phyloP scores from a whole-genome alignment of 35 echinoderm and acorn worm species.

The Chiridota heheva region DNA sequence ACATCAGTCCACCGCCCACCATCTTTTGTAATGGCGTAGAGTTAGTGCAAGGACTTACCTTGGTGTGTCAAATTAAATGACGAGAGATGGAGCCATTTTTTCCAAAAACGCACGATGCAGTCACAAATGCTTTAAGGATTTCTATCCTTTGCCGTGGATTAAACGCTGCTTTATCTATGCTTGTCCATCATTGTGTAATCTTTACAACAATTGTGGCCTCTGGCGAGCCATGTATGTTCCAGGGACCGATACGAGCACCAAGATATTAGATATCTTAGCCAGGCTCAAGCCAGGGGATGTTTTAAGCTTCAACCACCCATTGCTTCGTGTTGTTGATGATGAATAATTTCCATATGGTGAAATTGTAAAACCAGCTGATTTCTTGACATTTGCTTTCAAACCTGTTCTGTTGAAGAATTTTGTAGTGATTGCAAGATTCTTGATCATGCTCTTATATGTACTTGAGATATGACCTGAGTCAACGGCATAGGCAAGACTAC shows the following conservation, averaged over 20 bases:
- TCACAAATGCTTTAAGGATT: neutral
- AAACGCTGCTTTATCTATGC: neutral
- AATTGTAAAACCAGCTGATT: neutral
- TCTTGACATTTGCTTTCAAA: slow-evolving; percentile 11
- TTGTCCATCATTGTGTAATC: neutral
- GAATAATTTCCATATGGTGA: neutral
- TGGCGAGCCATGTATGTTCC: neutral
- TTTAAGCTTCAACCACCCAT: neutral
- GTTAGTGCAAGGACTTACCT: too few relatives aligned
- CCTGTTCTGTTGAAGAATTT: neutral
- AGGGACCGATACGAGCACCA: neutral
- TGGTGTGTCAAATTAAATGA: neutral
- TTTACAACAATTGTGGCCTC: neutral
- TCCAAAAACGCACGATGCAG: neutral
- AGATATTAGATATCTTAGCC: neutral
- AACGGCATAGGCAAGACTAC: neutral
- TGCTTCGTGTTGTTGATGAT: neutral
- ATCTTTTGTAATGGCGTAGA: neutral
- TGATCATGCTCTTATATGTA: neutral
- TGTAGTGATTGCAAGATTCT: neutral
- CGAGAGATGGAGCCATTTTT: slow-evolving; percentile 9
- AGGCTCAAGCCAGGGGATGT: neutral
- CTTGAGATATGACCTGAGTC: slow-evolving; percentile 4
- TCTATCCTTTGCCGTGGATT: neutral
- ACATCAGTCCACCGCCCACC: neutral